phyloP scores from a whole-genome alignment of 2,797 vertebrate species.

The Discoglossus pictus region DNA sequence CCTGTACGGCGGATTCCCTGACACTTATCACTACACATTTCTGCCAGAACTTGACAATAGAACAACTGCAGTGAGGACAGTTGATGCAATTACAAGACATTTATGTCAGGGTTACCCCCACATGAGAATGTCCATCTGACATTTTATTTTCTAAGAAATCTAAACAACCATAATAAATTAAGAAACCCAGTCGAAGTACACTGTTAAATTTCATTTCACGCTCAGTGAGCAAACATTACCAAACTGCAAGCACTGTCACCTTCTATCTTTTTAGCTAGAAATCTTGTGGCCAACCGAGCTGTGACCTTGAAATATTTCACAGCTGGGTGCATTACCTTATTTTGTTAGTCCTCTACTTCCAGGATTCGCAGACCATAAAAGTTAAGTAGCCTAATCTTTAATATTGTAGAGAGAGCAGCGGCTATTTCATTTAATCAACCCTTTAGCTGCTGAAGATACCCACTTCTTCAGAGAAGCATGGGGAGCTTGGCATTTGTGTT shows the following conservation, averaged over 20 bases:
- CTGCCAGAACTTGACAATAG: no score
- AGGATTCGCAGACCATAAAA: slow-evolving; percentile 54
- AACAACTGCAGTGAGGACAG: no score
- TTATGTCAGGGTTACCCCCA: no score
- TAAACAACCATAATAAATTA: slow-evolving; percentile 73
- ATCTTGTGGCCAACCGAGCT: slow-evolving; percentile 64
- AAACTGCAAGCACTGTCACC: slow-evolving; percentile 64
- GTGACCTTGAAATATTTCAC: slow-evolving; percentile 70
- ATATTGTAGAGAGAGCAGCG: slow-evolving; percentile 36
- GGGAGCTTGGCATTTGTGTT: no score
- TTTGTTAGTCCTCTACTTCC: slow-evolving; percentile 55
- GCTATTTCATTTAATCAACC: no score
- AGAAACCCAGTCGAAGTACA: slow-evolving; percentile 66
- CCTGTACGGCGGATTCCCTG: no score
- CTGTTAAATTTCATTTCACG: slow-evolving; percentile 77
- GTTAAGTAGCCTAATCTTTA: slow-evolving; percentile 52
- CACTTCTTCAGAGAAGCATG: no score
- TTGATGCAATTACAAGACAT: no score
- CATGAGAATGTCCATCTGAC: slow-evolving; percentile 52
- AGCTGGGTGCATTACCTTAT: slow-evolving; percentile 64
- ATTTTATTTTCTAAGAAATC: slow-evolving; percentile 64
- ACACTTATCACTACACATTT: no score
- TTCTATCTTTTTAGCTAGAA: slow-evolving; percentile 70
- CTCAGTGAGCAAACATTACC: slow-evolving; percentile 72
- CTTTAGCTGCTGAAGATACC: no score